Percentiles rank a stretch among this genome's conserved stretches.
Conservation (phyloP, 2,888 invertebrate species). For the Cenopis cana region DNA sequence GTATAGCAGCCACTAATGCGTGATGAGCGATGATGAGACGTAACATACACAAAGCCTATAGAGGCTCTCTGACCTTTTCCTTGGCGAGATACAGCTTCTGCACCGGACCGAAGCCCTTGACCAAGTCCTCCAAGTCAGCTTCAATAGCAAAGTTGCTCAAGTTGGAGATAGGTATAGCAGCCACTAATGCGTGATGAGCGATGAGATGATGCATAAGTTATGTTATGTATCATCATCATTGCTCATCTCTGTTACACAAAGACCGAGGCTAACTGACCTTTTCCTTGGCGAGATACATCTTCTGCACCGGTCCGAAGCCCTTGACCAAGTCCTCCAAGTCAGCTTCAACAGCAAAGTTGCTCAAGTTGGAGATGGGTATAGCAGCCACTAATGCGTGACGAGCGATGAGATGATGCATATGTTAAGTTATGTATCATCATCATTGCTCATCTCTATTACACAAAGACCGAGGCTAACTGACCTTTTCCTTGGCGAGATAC, state of each 20-base stretch:
- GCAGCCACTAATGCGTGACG: no score
- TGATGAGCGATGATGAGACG: no score
- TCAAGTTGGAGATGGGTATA: slow-evolving; percentile 98
- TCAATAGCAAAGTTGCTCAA: slow-evolving; percentile 98
- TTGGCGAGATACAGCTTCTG: slow-evolving; percentile 98
- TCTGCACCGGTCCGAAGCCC: slow-evolving; percentile 96
- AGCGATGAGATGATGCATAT: no score
- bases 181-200: no score
- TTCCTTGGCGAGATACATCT: slow-evolving; percentile 98
- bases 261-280: no score
- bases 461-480: slow-evolving; percentile 47
- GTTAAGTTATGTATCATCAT: no score
- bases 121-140: slow-evolving; percentile 97
- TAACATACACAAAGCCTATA: no score
- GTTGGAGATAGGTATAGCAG: slow-evolving; percentile 98
- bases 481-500: slow-evolving; percentile 97
- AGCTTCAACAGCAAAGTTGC: slow-evolving; percentile 97
- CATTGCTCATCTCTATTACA: no score
- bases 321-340: slow-evolving; percentile 98
- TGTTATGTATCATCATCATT: no score
- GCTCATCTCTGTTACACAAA: no score
- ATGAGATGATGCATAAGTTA: no score
- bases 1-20: slow-evolving; percentile 96
- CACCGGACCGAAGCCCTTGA: slow-evolving; percentile 96
- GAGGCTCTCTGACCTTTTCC: no score